Evolutionary conservation across 2,888 invertebrate species (phyloP).

Genomic region (Aethes cnicana): DNA sequence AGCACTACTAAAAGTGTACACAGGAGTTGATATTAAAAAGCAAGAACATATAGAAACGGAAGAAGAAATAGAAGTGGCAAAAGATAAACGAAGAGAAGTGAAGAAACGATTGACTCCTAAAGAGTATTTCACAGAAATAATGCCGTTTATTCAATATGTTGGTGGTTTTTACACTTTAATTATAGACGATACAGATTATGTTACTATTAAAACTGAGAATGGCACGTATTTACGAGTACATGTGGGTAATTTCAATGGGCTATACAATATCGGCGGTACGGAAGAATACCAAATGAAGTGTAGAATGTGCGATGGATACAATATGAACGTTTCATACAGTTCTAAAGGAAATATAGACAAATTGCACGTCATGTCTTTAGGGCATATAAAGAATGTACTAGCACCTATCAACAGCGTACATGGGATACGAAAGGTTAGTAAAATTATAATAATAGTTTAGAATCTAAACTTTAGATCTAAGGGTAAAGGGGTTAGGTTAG

Average conservation of each 20-base stretch:
- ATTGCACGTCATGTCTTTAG: slow-evolving; percentile 2
- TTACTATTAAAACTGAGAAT: not conserved
- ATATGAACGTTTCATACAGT: not conserved
- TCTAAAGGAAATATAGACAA: not conserved
- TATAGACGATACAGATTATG: not conserved
- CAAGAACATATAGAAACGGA: not conserved
- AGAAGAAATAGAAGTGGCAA: not conserved
- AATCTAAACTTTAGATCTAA: too few relatives aligned
- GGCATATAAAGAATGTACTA: not conserved
- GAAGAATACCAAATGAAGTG: not conserved
- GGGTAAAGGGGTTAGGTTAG: too few relatives aligned
- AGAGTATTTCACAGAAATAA: not conserved
- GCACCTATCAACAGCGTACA: not conserved
- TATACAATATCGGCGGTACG: not conserved
- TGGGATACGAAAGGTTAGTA: not conserved
- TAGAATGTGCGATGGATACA: not conserved
- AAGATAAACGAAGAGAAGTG: not conserved
- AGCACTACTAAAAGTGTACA: not conserved
- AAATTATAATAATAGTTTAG: too few relatives aligned
- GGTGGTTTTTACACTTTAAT: not conserved
- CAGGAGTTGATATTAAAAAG: not conserved
- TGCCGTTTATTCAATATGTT: not conserved
- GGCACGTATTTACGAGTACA: not conserved
- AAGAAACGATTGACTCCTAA: not conserved
- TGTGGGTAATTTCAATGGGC: not conserved